phyloP scores from a whole-genome alignment of 1,140 invertebrate genomes.

The Stenopsyche tienmushanensis region DNA sequence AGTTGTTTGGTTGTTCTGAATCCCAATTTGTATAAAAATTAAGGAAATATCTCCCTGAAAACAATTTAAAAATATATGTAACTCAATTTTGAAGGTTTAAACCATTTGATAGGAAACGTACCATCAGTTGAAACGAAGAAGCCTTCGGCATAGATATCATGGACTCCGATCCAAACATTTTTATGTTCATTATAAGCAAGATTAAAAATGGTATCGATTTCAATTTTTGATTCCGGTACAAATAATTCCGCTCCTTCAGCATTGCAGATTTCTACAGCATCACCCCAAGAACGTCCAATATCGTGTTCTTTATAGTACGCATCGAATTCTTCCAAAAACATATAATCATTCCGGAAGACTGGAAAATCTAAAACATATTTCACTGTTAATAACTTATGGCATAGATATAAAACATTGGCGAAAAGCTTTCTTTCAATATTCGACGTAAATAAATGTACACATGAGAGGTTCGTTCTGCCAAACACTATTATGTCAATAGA shows the following conservation, averaged over 20 bases:
- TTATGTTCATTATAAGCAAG: no score
- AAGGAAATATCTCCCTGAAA: not conserved
- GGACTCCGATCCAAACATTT: no score
- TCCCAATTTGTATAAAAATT: not conserved
- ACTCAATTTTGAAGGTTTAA: not conserved
- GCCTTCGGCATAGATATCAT: no score
- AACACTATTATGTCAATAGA: no score
- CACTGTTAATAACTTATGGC: no score
- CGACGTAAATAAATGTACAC: no score
- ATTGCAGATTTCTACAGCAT: constrained; percentile 45
- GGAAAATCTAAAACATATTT: not conserved
- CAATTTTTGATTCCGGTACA: no score
- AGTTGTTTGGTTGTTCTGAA: not conserved
- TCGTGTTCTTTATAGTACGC: constrained; percentile 47
- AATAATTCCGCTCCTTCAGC: constrained; percentile 46
- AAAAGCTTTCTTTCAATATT: no score
- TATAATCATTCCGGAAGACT: constrained; percentile 26
- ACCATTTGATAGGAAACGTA: not conserved
- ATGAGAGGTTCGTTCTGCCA: no score
- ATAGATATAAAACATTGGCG: no score
- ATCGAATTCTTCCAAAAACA: not conserved
- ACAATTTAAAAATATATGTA: not conserved
- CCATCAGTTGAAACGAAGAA: no score
- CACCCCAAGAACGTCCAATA: constrained; percentile 42
- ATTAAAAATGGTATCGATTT: no score